Conservation (phyloP, 2,113 vertebrate genomes). For the Mustela nigripes region DNA sequence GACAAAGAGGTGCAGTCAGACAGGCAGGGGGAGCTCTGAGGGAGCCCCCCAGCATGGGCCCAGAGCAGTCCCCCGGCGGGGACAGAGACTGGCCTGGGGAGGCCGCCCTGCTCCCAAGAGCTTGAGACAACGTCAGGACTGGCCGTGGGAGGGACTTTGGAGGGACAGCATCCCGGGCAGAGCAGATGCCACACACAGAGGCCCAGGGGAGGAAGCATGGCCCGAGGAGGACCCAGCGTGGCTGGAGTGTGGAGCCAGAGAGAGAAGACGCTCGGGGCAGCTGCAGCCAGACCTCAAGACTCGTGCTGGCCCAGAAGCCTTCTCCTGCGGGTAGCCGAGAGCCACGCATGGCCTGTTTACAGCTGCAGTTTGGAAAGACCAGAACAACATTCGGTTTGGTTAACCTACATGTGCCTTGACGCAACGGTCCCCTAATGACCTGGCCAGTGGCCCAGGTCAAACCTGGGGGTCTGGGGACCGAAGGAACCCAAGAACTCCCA, state of each 20-base stretch:
- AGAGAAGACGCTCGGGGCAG: not conserved
- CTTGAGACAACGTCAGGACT: accelerated
- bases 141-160: too few species aligned
- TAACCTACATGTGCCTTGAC: not conserved
- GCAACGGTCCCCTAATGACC: not conserved
- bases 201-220: not conserved
- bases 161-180: not conserved
- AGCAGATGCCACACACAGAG: not conserved
- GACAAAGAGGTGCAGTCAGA: not conserved
- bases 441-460: not conserved
- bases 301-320: not conserved
- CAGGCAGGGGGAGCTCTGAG: not conserved
- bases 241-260: not conserved
- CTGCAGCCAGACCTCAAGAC: not conserved
- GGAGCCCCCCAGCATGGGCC: not conserved
- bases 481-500: not conserved
- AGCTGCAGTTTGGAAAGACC: not conserved
- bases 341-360: accelerated
- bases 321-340: not conserved
- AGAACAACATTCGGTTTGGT: not conserved
- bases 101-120: not conserved
- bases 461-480: too few species aligned
- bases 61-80: not conserved
- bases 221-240: not conserved
- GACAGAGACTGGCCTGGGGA: not conserved